A percentile compares a stretch with the other conserved stretches of the same genome.
Evolutionary conservation across 2,113 vertebrate genomes (phyloP).

Genomic region (Laticauda laticaudata): DNA sequence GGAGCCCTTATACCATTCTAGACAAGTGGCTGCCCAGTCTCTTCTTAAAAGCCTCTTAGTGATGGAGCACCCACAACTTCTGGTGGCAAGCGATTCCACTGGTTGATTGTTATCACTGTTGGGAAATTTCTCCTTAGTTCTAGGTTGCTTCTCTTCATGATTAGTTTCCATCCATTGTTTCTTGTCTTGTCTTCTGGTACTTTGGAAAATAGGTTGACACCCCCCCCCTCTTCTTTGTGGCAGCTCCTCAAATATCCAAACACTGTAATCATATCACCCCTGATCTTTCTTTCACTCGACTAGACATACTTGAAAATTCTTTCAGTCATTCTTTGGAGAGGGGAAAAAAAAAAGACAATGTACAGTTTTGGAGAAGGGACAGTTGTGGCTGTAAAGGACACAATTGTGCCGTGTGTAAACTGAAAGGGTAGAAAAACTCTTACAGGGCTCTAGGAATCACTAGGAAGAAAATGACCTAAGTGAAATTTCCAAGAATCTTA

Average conservation of each 20-base stretch:
- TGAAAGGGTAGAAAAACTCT: background rate
- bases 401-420: background rate
- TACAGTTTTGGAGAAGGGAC: background rate
- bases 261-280: background rate
- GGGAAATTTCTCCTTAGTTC: background rate
- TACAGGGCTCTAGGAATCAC: background rate
- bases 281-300: background rate
- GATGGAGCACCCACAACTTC: no score
- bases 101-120: background rate
- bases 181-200: background rate
- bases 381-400: background rate
- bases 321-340: background rate
- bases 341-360: background rate
- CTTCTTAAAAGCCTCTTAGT: no score
- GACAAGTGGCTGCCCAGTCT: no score
- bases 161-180: background rate
- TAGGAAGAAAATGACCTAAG: background rate
- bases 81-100: no score
- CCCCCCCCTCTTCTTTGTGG: background rate
- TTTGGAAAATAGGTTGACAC: background rate
- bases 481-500: background rate
- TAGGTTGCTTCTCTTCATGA: background rate
- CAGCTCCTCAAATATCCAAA: no score
- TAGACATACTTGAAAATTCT: background rate
- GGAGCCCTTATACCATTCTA: no score